Conservation (phyloP, 2,797 vertebrate genomes). For the Cetoscarus ocellatus region DNA sequence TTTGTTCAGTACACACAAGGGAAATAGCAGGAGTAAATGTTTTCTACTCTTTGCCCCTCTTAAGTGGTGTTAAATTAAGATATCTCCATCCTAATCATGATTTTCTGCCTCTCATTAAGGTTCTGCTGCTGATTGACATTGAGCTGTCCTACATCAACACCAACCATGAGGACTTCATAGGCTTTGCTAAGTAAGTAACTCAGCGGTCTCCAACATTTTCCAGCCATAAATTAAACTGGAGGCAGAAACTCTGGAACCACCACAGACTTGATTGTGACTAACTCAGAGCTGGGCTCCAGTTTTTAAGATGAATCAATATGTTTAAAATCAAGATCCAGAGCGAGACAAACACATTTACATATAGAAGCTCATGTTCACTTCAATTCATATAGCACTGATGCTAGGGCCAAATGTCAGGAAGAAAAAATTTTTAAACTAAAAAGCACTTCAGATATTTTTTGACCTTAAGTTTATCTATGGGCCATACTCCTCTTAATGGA, state of each 20-base stretch:
- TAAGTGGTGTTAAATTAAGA: slow-evolving; percentile 47
- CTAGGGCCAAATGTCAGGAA: too few relatives aligned
- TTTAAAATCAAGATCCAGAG: too few relatives aligned
- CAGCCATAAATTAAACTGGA: slow-evolving; percentile 35
- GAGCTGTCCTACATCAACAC: slow-evolving; percentile 99
- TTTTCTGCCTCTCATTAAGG: slow-evolving; percentile 79
- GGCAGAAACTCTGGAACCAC: slow-evolving; percentile 7
- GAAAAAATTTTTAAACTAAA: too few relatives aligned
- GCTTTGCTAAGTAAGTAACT: slow-evolving; percentile 96
- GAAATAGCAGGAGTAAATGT: slow-evolving; percentile 19
- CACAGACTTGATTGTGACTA: slow-evolving; percentile 22
- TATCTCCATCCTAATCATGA: slow-evolving; percentile 49
- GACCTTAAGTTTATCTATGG: too few relatives aligned
- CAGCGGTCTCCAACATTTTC: too few relatives aligned
- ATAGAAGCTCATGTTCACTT: too few relatives aligned
- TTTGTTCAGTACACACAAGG: not conserved
- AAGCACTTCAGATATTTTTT: too few relatives aligned
- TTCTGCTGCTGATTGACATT: slow-evolving; percentile 96
- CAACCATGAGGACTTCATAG: slow-evolving; percentile 99
- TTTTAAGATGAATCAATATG: too few relatives aligned
- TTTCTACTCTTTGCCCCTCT: slow-evolving; percentile 3
- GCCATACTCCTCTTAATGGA: too few relatives aligned
- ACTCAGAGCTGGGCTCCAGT: slow-evolving; percentile 5
- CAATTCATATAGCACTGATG: too few relatives aligned
- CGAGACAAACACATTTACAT: too few relatives aligned